These are phyloP conservation scores for Mylabris sibirica DNA, from an alignment of 2,888 invertebrate species.

Conservation along the genomic window DNA sequence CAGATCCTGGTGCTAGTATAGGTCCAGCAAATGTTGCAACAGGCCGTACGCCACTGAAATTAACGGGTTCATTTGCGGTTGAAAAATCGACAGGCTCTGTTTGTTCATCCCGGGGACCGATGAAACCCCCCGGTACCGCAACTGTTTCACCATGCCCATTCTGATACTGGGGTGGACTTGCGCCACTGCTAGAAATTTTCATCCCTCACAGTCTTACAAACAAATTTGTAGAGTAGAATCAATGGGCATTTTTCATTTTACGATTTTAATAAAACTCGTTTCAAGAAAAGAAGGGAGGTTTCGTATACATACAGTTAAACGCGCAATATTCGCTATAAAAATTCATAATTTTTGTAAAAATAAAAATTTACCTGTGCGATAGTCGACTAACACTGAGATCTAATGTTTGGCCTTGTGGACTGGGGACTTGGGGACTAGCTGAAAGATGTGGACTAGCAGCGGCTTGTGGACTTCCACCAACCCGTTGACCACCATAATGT, in stretches of 20 bases:
- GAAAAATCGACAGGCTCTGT: slow-evolving; percentile 78
- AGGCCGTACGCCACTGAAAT: slow-evolving; percentile 69
- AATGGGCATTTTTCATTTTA: slow-evolving; percentile 3
- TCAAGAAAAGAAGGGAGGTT: background rate
- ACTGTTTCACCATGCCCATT: slow-evolving; percentile 62
- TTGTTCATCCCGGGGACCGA: slow-evolving; percentile 69
- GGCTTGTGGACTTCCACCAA: slow-evolving; percentile 82
- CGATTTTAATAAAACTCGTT: background rate
- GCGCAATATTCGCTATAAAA: background rate
- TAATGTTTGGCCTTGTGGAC: slow-evolving; percentile 89
- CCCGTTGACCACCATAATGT: slow-evolving; percentile 76
- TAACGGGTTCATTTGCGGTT: slow-evolving; percentile 70
- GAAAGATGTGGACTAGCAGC: slow-evolving; percentile 85
- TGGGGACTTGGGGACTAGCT: slow-evolving; percentile 88
- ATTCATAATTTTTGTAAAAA: background rate
- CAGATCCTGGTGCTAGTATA: slow-evolving; percentile 66
- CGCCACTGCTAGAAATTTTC: slow-evolving; percentile 58
- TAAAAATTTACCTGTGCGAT: slow-evolving; percentile 76
- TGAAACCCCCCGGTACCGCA: slow-evolving; percentile 64
- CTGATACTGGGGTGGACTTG: slow-evolving; percentile 68
- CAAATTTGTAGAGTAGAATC: background rate
- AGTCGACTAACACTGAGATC: slow-evolving; percentile 88
- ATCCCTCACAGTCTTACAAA: slow-evolving; percentile 21
- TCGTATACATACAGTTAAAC: background rate
- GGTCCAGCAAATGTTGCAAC: slow-evolving; percentile 58